Evolutionary conservation across 2,797 vertebrate genomes (phyloP).

Genomic region (Knipowitschia caucasica): DNA sequence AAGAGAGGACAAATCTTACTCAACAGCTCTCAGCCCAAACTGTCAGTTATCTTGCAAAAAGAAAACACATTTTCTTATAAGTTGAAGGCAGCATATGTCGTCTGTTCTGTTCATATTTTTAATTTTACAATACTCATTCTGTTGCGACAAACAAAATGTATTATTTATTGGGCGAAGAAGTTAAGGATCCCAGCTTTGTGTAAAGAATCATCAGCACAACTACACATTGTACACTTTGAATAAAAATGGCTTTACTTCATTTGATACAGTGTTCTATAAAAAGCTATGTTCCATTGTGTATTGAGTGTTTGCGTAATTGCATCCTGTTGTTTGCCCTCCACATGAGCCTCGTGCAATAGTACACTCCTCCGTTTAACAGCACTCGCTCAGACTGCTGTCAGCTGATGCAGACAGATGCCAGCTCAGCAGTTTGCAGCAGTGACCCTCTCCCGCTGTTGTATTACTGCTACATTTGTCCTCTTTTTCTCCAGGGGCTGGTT

Average conservation of each 20-base stretch:
- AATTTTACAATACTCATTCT: too few species aligned
- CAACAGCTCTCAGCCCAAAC: too few species aligned
- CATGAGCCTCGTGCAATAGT: conserved; percentile 26
- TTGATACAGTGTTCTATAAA: not conserved
- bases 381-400: conserved; percentile 68
- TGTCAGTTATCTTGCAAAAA: too few species aligned
- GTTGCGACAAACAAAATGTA: too few species aligned
- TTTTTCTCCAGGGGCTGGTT: conserved; percentile 20
- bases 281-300: not conserved
- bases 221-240: too few species aligned
- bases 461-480: conserved; percentile 7
- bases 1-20: not conserved
- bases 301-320: not conserved
- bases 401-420: conserved; percentile 64
- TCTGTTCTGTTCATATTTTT: too few species aligned
- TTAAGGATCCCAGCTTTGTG: too few species aligned
- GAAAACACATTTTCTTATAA: too few species aligned
- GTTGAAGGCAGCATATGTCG: too few species aligned
- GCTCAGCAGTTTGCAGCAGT: conserved; percentile 62
- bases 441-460: not conserved
- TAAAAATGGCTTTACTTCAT: not conserved
- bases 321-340: conserved; percentile 13
- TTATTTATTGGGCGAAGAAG: too few species aligned
- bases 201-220: too few species aligned
- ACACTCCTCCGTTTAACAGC: conserved; percentile 34